Conservation (phyloP, 1,140 invertebrate species). For the Piezodorus guildinii region DNA sequence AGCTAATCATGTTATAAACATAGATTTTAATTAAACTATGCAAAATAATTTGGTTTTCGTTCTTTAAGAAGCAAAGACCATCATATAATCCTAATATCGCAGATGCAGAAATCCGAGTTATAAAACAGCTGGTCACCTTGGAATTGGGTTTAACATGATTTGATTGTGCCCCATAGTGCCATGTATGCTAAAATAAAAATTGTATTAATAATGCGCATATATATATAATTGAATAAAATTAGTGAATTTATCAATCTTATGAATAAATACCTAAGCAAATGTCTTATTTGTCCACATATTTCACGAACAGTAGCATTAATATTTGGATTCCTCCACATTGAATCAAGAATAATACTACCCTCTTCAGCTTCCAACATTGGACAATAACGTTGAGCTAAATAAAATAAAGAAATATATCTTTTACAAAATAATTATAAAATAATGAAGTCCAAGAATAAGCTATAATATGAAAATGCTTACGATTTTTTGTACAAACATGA, state of each 20-base stretch:
- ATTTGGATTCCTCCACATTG: conserved; percentile 33
- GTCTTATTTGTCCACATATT: conserved; percentile 28
- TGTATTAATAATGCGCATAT: neutral
- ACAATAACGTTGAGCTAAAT: conserved; percentile 56
- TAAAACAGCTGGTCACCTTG: conserved; percentile 4
- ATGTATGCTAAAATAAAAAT: neutral
- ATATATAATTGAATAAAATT: neutral
- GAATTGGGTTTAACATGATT: neutral
- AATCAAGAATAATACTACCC: conserved; percentile 43
- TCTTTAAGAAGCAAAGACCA: conserved; percentile 3
- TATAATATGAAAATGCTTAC: conserved; percentile 36
- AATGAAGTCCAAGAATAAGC: neutral
- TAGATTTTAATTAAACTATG: too few species aligned
- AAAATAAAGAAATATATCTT: conserved; percentile 30
- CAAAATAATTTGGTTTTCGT: neutral
- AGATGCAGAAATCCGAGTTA: neutral
- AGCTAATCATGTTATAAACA: too few species aligned
- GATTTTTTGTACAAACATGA: conserved; percentile 70
- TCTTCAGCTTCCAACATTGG: conserved; percentile 54
- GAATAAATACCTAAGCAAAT: conserved; percentile 22
- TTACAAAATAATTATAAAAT: neutral
- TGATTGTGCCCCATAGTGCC: neutral
- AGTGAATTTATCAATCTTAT: neutral
- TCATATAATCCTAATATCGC: conserved; percentile 12
- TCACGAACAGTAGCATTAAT: conserved; percentile 32